Evolutionary conservation across 2,888 invertebrate species (phyloP).

Genomic region (Punctoribates punctum): DNA sequence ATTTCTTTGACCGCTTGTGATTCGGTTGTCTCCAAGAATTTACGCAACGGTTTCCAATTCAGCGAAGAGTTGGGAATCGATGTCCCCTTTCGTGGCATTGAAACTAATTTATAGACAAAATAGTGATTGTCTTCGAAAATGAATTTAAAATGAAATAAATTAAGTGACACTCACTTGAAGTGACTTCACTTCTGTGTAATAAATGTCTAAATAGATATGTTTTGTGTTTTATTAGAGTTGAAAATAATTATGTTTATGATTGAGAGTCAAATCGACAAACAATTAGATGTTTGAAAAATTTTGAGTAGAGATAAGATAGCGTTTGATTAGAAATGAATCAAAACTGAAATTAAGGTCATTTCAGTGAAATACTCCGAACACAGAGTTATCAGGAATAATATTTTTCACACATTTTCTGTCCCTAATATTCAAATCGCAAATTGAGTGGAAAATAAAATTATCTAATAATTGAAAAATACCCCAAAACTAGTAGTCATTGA

Average conservation of each 20-base stretch:
- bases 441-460: too few species aligned
- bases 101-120: neutral
- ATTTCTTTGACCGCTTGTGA: neutral
- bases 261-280: neutral
- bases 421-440: too few species aligned
- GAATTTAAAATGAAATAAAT: neutral
- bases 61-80: neutral
- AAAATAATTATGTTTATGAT: neutral
- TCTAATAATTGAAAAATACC: too few species aligned
- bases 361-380: neutral
- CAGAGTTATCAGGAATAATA: neutral
- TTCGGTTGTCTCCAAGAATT: neutral
- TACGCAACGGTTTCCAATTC: slow-evolving; percentile 21
- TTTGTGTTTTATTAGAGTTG: neutral
- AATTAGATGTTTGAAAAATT: slow-evolving; percentile 3
- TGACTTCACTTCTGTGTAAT: too few species aligned
- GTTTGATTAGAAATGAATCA: neutral
- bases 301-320: neutral
- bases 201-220: too few species aligned
- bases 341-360: slow-evolving; percentile 11
- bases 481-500: too few species aligned
- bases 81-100: slow-evolving; percentile 3
- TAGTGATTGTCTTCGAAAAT: neutral
- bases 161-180: too few species aligned
- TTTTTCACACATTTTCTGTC: too few species aligned